Evolutionary conservation across 2,797 vertebrate genomes (phyloP), one percentile per base, ranked within the genome.

Genomic region (Peromyscus attwateri): DNA sequence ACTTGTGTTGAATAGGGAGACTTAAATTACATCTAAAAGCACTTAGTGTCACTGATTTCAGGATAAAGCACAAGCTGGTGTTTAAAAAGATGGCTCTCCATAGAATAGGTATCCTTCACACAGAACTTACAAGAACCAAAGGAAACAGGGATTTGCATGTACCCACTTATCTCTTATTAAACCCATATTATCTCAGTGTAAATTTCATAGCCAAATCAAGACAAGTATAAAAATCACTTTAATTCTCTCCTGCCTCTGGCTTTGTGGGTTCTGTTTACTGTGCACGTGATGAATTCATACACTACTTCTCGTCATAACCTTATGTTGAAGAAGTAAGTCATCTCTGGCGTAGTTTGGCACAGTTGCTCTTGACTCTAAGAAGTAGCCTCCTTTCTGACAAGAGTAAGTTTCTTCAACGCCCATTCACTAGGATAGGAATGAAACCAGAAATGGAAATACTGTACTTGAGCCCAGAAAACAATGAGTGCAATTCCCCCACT

Each of bases 21-120:
- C 49, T 87, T n/a, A 90, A 62, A 91, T 68, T 79, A 49, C 55
- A 91, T 75, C 57, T 83, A 82, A 87, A 91, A 77, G 11, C 60
- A 68, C 23, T 84, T 60, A 25, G 29, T 87, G 34, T 57, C 89
- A 64, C 77, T 91, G 55, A 92, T 68, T 91, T 68, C 4, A 1
- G 57, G 25, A 11, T 49, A 49, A 49, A 49, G 46, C 10, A 49
- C 46, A 31, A 93, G 43, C 43, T 16, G 1, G n/a, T 84, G 27
- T 83, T 87, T 91, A 93, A 25, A 14, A 93, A n/a, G 29, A 84
- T 76, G 76, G 13, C 46, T 87, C 25, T 95, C 66, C 29, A 52
- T 11, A 66, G 49, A 83, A 52, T 19, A 94, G 68, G 49, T 90
- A 31, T 68, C 7, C 49, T 64, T 71, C 27, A 46, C 49, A 31